Evolutionary conservation across 1,140 invertebrate genomes (phyloP).

Genomic region (Drosophila ercepeae): DNA sequence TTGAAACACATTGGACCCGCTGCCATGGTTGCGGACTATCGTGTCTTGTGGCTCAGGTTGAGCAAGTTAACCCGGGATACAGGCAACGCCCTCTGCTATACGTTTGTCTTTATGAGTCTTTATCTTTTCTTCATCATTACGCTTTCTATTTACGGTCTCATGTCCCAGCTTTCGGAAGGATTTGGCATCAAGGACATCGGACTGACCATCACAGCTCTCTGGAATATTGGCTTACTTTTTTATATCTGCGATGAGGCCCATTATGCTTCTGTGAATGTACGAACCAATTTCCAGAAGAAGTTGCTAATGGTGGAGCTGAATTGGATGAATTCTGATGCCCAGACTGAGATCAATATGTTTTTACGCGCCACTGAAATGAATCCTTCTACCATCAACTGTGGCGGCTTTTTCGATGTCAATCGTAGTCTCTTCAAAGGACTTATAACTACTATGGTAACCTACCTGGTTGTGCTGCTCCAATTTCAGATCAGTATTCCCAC

Average conservation of each 20-base stretch:
- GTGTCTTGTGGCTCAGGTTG: constrained; percentile 87
- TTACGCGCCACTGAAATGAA: constrained; percentile 89
- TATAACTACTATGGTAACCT: constrained; percentile 89
- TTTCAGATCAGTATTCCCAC: constrained; percentile 89
- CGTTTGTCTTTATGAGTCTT: constrained; percentile 87
- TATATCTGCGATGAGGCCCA: constrained; percentile 89
- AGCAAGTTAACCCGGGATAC: constrained; percentile 87
- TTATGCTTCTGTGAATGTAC: constrained; percentile 87
- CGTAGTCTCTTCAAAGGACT: constrained; percentile 88
- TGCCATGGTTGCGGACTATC: constrained; percentile 87
- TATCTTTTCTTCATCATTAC: constrained; percentile 89
- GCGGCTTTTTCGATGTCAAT: constrained; percentile 88
- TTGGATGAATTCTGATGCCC: constrained; percentile 87
- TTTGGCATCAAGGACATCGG: constrained; percentile 88
- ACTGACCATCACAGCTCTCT: constrained; percentile 86
- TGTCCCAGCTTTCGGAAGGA: constrained; percentile 88
- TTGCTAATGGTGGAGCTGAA: constrained; percentile 88
- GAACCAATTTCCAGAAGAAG: constrained; percentile 89
- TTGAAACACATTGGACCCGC: constrained; percentile 87
- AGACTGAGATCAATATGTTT: constrained; percentile 89
- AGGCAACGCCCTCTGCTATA: constrained; percentile 87
- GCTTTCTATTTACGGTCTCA: constrained; percentile 87
- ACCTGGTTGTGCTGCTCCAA: constrained; percentile 88
- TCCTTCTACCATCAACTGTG: constrained; percentile 88
- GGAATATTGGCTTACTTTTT: constrained; percentile 86